These are phyloP conservation scores for Asobara japonica DNA, from an alignment of 1,140 invertebrate species.

Conservation along the genomic window DNA sequence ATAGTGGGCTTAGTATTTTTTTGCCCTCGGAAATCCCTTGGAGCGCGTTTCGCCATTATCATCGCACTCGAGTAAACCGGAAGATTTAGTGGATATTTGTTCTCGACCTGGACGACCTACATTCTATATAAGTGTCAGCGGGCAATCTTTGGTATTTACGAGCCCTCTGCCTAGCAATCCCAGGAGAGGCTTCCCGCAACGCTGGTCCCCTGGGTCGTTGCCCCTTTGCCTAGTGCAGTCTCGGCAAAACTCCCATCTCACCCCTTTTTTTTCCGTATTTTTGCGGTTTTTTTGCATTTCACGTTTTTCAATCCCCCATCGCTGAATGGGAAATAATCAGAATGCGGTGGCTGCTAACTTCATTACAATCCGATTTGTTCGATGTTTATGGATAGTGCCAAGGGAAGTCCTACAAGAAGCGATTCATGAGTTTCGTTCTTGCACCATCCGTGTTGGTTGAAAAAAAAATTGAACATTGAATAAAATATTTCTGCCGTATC, in stretches of 20 bases:
- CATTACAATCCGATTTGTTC: not conserved
- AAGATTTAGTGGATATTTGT: constrained; percentile 40
- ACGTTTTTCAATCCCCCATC: not conserved
- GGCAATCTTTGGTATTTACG: constrained; percentile 39
- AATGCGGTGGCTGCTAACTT: not conserved
- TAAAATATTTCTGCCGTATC: too few relatives aligned
- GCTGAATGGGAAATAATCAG: not conserved
- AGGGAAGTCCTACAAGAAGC: not conserved
- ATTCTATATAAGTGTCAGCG: constrained; percentile 39
- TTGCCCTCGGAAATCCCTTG: not conserved
- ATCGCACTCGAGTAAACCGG: constrained; percentile 23
- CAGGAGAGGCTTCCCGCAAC: constrained; percentile 32
- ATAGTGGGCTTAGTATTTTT: constrained; percentile 12
- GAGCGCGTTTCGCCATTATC: constrained; percentile 32
- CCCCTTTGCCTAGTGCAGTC: constrained; percentile 19
- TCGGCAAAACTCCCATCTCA: not conserved
- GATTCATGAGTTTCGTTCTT: too few relatives aligned
- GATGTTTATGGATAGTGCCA: not conserved
- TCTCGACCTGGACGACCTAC: constrained; percentile 36
- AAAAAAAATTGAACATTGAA: too few relatives aligned
- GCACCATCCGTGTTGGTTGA: too few relatives aligned
- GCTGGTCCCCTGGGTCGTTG: constrained; percentile 26
- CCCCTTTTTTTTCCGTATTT: not conserved
- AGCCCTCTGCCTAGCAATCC: constrained; percentile 28
- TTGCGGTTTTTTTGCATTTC: not conserved